A percentile compares a stretch with the other conserved stretches of the same genome.
phyloP scores from a whole-genome alignment of 2,113 vertebrate species.

The Herpetotheres cachinnans region DNA sequence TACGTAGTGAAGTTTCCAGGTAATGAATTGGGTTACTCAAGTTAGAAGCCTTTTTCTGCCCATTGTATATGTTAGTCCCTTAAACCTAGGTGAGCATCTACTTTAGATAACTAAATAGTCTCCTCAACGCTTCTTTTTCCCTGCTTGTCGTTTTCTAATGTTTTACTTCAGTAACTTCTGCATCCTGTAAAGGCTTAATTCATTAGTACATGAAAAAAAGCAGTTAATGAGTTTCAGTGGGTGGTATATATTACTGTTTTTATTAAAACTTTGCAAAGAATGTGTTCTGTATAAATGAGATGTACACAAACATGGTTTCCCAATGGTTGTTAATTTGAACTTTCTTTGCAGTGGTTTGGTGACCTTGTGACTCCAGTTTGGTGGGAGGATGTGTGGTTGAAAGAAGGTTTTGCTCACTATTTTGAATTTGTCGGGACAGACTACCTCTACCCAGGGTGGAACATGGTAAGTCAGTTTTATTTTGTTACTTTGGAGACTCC shows the following conservation, averaged over 20 bases:
- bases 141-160: neutral
- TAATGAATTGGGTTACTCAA: neutral
- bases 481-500: neutral
- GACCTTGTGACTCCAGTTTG: slow-evolving; percentile 96
- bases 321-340: neutral
- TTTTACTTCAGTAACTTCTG: neutral
- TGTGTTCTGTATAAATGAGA: neutral
- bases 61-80: neutral
- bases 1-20: neutral
- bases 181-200: neutral
- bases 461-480: slow-evolving; percentile 85
- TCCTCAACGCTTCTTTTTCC: neutral
- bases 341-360: slow-evolving; percentile 90
- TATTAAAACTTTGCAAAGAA: neutral
- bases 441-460: slow-evolving; percentile 97
- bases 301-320: neutral
- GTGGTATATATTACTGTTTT: neutral
- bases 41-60: neutral
- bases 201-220: neutral
- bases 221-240: neutral
- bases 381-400: slow-evolving; percentile 99
- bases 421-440: slow-evolving; percentile 97
- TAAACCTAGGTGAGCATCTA: neutral
- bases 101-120: neutral
- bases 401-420: slow-evolving; percentile 97